Conservation (phyloP, 2,888 invertebrate species). For the Suillia variegata region DNA sequence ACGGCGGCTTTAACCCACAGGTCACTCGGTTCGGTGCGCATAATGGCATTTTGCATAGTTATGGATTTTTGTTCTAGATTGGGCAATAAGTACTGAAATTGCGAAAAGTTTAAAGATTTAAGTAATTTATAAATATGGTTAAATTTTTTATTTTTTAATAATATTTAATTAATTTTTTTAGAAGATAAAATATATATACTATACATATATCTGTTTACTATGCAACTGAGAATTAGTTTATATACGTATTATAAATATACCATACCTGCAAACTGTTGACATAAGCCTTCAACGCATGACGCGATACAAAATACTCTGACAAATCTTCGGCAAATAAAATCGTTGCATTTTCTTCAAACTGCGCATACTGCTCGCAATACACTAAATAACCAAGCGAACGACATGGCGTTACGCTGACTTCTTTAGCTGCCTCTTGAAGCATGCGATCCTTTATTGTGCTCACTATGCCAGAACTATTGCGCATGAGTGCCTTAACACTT, state of each 20-base stretch:
- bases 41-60: conserved; percentile 39
- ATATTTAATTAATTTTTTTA: too few species aligned
- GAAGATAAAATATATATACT: too few species aligned
- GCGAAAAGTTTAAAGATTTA: not conserved
- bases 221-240: not conserved
- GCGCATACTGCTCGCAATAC: conserved; percentile 40
- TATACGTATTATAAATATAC: conserved; percentile 6
- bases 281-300: conserved; percentile 41
- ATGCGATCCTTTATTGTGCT: conserved; percentile 45
- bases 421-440: conserved; percentile 35
- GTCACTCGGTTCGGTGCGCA: conserved; percentile 41
- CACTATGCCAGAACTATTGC: conserved; percentile 41
- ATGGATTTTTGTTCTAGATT: conserved; percentile 44
- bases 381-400: conserved; percentile 45
- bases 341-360: conserved; percentile 50
- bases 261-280: conserved; percentile 48
- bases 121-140: not conserved
- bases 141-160: too few species aligned
- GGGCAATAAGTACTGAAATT: conserved; percentile 45
- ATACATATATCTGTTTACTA: not conserved
- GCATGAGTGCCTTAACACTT: conserved; percentile 42
- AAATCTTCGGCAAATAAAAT: conserved; percentile 51
- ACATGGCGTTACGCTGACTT: conserved; percentile 39
- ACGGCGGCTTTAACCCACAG: conserved; percentile 51
- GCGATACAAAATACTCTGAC: conserved; percentile 38